Evolutionary conservation across 2,888 invertebrate species (phyloP), one percentile per base, ranked within the genome.

Genomic region (Gandaritis pyraliata): DNA sequence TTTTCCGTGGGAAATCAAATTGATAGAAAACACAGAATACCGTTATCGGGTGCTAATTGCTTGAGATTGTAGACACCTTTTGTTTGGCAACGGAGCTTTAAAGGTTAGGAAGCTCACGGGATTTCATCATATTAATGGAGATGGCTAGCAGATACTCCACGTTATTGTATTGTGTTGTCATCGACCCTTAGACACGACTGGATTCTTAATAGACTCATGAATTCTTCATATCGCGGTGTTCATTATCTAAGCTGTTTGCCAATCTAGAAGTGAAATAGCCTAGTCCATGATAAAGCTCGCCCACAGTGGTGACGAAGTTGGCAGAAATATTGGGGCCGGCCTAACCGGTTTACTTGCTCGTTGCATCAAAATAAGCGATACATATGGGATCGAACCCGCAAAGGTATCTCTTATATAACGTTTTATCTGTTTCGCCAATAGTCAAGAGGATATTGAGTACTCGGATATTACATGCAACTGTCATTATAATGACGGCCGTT

Each of bases 351-450:
- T 69, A 73, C 69, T 71, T 72, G 77, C 72, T 70, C 74, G 78
- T 89, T 89, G 87, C 88, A 85, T 89, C 87, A 86, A 86, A 81
- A n/a, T n/a, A n/a, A 74, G 71, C 74, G 77, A 76, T 78, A 80
- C 76, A 78, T 80, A 83, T 83, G 80, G 78, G 76, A 80, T 73
- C 73, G 75, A 75, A 75, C 76, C 75, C 74, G 74, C 72, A 65
- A 64, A 68, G 71, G 66, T 69, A 23, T 52, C 45, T 65, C 61
- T 86, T 85, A 85, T 74, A 81, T 84, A 84, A 85, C 67, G 23
- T 30, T 54, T 65, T 68, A 48, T 61, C 56, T 54, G 41, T 46
- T 58, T 43, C 48, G 33, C 15, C 52, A 54, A 50, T 48, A 39
- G 23, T n/a, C 23, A n/a, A 23, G 43, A 16, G 33, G 8, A 10